These are phyloP conservation scores for Nomada fabriciana DNA, from an alignment of 2,888 invertebrate species.

Conservation along the genomic window DNA sequence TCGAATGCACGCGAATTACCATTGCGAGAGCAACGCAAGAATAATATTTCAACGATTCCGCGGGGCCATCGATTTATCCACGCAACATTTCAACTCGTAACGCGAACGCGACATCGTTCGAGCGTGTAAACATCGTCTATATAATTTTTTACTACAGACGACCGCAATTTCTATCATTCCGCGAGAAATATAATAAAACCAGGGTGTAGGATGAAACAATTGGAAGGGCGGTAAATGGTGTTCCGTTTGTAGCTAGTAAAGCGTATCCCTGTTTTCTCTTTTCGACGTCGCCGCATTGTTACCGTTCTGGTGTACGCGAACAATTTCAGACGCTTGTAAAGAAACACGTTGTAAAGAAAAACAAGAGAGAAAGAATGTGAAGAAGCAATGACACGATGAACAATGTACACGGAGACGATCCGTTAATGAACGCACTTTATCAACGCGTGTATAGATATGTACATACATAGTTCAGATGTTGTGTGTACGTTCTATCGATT, in stretches of 20 bases:
- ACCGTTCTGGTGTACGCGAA: not conserved
- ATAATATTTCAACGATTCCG: constrained; percentile 6
- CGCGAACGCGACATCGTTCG: constrained; percentile 1
- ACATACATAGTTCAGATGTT: not conserved
- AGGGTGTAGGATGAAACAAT: constrained; percentile 33
- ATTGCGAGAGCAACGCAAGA: not conserved
- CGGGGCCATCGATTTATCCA: constrained; percentile 3
- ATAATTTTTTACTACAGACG: constrained; percentile 31
- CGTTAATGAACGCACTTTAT: constrained; percentile 23
- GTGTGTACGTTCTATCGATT: not conserved
- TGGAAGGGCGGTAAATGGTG: constrained; percentile 30
- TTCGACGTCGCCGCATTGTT: not conserved
- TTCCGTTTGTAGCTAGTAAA: constrained; percentile 36
- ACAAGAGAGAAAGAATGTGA: not conserved
- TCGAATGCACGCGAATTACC: not conserved
- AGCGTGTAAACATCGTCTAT: constrained; percentile 3
- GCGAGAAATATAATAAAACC: constrained; percentile 34
- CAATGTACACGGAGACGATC: constrained; percentile 5
- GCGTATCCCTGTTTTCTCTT: not conserved
- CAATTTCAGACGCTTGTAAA: constrained; percentile 30
- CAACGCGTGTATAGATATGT: not conserved
- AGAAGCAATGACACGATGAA: not conserved
- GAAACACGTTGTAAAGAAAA: constrained; percentile 6
- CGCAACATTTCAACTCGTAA: constrained; percentile 8
- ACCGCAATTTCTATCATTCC: constrained; percentile 35